A percentile compares a stretch with the other conserved stretches of the same genome.
Conservation (phyloP, 2,113 vertebrate genomes). For the Apeltes quadracus region DNA sequence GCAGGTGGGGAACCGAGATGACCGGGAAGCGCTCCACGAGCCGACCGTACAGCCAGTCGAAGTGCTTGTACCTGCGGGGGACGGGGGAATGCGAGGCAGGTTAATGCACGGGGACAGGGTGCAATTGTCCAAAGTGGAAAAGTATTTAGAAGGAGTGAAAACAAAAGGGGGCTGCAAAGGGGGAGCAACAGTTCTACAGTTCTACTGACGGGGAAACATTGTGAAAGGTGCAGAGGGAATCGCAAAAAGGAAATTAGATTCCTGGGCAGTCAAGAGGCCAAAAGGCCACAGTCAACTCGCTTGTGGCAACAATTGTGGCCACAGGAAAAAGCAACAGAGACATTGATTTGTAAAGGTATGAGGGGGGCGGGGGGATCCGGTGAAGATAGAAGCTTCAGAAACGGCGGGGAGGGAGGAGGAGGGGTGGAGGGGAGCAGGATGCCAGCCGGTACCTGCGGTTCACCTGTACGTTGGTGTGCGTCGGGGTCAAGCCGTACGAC, state of each 20-base stretch:
- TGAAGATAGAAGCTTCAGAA: constrained; percentile 1
- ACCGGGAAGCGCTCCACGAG: constrained; percentile 95
- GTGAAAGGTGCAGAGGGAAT: constrained; percentile 29
- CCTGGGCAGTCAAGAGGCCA: constrained; percentile 18
- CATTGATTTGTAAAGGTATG: not conserved
- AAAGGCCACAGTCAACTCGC: constrained; percentile 11
- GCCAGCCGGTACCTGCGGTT: constrained; percentile 83
- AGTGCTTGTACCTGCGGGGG: constrained; percentile 91
- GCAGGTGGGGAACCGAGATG: constrained; percentile 95
- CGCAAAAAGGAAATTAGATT: constrained; percentile 36
- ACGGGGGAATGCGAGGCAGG: not conserved
- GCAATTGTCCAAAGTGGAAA: too few species aligned
- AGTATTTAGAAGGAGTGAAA: not conserved
- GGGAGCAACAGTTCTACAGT: constrained; percentile 3
- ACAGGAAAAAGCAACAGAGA: constrained; percentile 23
- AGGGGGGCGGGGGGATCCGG: not conserved
- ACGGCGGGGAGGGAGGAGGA: not conserved
- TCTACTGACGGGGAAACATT: constrained; percentile 39
- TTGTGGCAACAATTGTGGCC: constrained; percentile 12
- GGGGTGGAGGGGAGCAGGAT: not conserved
- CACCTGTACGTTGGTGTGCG: constrained; percentile 89
- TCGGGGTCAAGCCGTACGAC: constrained; percentile 92
- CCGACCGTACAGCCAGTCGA: constrained; percentile 95
- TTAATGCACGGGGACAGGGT: too few species aligned
- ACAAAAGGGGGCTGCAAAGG: not conserved